Evolutionary conservation across 2,797 vertebrate genomes (phyloP), one percentile per base, ranked within the genome.

Genomic region (Chiroxiphia lanceolata): DNA sequence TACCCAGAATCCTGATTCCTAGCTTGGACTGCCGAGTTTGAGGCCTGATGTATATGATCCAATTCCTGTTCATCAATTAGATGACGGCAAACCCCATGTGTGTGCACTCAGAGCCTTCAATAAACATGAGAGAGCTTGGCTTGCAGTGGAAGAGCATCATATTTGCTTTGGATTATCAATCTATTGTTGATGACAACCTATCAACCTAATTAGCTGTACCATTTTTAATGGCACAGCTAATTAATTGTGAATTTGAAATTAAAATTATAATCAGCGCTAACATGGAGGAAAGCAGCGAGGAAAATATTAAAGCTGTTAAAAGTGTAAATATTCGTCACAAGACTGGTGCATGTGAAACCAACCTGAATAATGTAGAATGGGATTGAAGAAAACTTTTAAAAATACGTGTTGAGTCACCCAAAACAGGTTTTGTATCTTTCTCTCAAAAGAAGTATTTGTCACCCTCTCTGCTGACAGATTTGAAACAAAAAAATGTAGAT

Each of bases 81-180:
- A 61, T 83, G 47, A 6, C 29, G 33, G 77, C 53, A 83, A 85
- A 86, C 67, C 61, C 60, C 51, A 11, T 27, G 85, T 65, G 85
- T 76, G 83, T 63, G 80, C 76, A 31, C 69, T 86, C 47, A 22
- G 72, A 93, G 80, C 85, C 81, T 78, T 90, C 85, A 36, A 14
- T 65, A 90, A 91, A 90, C 76, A 48, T 6, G 50, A 80, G 48
- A 12, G 91, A 64, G 60, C 72, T 86, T 72, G 88, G 57, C 57
- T 78, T 94, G 69, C 77, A 19, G 11, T 72, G 77, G 45, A 76
- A 89, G 81, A 95, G 78, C 89, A 64, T 94, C 71, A 15, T 89
- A 87, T 92, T 95, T 97, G 75, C 93, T 97, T 95, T 95, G 92
- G 81, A 93, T 97, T 96, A 93, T 93, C 96, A 89, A 91, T 89